phyloP scores from a whole-genome alignment of 2,113 vertebrate genomes.

The Galbula dea region DNA sequence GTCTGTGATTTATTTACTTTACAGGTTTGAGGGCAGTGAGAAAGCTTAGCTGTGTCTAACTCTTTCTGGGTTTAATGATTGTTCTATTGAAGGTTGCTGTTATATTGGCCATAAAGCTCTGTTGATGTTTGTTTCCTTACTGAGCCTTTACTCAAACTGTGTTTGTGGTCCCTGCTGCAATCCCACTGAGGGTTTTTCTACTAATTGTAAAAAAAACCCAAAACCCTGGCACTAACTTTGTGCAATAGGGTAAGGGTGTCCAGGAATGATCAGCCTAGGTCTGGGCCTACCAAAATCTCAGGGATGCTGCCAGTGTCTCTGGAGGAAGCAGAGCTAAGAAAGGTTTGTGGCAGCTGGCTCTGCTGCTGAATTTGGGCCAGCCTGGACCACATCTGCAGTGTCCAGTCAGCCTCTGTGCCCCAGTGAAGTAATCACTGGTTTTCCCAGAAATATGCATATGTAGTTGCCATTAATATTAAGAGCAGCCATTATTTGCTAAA shows the following conservation, averaged over 20 bases:
- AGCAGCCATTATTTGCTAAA: neutral
- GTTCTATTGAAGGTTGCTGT: neutral
- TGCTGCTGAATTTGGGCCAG: neutral
- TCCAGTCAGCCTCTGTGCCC: fast-evolving
- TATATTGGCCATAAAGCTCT: neutral
- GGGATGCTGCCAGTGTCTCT: neutral
- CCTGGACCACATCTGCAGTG: neutral
- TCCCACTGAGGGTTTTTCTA: neutral
- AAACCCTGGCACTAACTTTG: neutral
- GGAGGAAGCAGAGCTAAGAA: neutral
- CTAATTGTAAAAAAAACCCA: neutral
- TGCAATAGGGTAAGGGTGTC: neutral
- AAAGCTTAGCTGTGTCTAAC: neutral
- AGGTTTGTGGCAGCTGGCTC: neutral
- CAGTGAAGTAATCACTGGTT: neutral
- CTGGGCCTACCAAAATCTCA: fast-evolving
- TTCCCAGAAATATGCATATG: neutral
- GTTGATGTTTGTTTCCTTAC: neutral
- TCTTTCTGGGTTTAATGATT: neutral
- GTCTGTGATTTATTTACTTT: too few relatives aligned
- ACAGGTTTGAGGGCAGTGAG: neutral
- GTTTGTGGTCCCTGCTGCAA: neutral
- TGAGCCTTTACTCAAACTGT: neutral
- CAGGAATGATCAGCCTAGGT: neutral
- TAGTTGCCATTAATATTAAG: neutral